These are phyloP conservation scores for Ephialtes manifestator DNA, from an alignment of 2,888 invertebrate species.

Conservation along the genomic window DNA sequence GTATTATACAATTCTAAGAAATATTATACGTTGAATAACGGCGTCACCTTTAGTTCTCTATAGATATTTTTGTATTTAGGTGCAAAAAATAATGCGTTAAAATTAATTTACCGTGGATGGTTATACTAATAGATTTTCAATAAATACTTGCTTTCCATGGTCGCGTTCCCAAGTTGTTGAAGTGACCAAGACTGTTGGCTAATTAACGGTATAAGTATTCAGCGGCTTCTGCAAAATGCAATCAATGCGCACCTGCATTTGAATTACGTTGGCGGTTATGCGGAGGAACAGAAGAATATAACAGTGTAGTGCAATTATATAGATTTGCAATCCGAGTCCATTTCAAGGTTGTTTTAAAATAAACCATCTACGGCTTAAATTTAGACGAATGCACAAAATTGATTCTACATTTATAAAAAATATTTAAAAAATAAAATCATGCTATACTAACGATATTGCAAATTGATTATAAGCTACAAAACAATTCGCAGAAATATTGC, in stretches of 20 bases:
- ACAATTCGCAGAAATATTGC: neutral
- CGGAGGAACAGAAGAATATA: neutral
- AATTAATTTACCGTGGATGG: neutral
- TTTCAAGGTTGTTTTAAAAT: no score
- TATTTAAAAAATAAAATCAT: no score
- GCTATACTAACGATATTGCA: no score
- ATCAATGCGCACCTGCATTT: slow-evolving; percentile 20
- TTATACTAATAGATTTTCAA: neutral
- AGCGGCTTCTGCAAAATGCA: neutral
- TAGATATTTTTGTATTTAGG: neutral
- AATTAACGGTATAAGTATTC: neutral
- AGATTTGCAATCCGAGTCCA: slow-evolving; percentile 2
- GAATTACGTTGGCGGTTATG: slow-evolving; percentile 12
- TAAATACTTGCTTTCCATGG: neutral
- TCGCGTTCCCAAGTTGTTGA: neutral
- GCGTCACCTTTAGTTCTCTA: neutral
- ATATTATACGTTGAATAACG: neutral
- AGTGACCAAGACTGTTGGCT: neutral
- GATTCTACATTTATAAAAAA: no score
- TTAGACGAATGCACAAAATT: no score
- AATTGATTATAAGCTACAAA: no score
- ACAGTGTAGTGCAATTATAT: neutral
- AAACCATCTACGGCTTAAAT: no score
- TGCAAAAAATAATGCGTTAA: neutral
- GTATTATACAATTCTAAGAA: neutral